Evolutionary conservation across 2,888 invertebrate species (phyloP).

Genomic region (Stenodera caucasica): DNA sequence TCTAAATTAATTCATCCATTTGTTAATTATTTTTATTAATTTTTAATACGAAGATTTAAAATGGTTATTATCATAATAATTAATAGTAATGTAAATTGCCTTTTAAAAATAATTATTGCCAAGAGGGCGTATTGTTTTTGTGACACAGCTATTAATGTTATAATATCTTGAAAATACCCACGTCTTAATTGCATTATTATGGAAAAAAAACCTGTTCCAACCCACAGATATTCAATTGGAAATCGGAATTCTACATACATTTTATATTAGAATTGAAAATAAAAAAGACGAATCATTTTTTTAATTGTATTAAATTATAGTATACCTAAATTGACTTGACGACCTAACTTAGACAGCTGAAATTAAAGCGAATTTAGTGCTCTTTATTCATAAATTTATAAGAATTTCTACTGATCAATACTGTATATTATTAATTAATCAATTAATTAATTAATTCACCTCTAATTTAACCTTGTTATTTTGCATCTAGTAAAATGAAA

Average conservation of each 20-base stretch:
- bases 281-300: neutral
- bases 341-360: too few relatives aligned
- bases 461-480: neutral
- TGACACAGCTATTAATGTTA: neutral
- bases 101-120: neutral
- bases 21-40: neutral
- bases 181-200: conserved; percentile 7
- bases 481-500: neutral
- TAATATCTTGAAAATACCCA: neutral
- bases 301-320: neutral
- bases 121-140: conserved; percentile 3
- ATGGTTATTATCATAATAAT: neutral
- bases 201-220: conserved; percentile 6
- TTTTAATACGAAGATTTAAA: too few relatives aligned
- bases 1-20: neutral
- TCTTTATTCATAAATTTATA: too few relatives aligned
- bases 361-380: too few relatives aligned
- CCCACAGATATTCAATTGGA: conserved; percentile 1
- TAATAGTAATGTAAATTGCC: neutral
- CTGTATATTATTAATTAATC: too few relatives aligned
- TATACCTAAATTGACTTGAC: too few relatives aligned
- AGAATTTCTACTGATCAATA: too few relatives aligned
- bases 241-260: neutral
- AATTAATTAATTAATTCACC: neutral
- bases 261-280: neutral